Conservation (phyloP, 2,113 vertebrate genomes). For the Melanostigma gelatinosum region DNA sequence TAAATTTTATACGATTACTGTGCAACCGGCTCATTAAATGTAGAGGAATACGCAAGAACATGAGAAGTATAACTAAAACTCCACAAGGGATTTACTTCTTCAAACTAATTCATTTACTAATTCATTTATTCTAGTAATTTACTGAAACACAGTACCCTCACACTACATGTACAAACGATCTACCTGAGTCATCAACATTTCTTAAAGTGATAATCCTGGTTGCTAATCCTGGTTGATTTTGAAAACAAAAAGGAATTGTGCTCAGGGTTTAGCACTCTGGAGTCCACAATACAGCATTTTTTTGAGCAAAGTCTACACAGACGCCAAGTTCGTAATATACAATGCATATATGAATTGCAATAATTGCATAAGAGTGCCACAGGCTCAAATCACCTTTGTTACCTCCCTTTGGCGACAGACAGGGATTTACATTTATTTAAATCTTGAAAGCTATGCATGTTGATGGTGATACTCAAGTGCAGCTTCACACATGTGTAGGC, state of each 20-base stretch:
- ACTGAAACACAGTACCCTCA: no score
- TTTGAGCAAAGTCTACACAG: not conserved
- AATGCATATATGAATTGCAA: not conserved
- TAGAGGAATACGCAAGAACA: not conserved
- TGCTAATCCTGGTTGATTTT: not conserved
- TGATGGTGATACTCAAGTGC: no score
- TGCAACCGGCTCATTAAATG: not conserved
- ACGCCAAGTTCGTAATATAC: not conserved
- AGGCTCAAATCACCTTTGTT: not conserved
- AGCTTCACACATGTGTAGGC: no score
- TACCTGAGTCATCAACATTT: no score
- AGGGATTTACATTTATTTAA: not conserved
- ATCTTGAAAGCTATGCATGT: no score
- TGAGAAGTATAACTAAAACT: not conserved
- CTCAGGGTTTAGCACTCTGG: no score
- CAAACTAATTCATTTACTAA: no score
- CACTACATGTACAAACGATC: no score
- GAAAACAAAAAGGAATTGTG: no score
- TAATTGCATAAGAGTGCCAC: not conserved
- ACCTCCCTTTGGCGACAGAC: not conserved
- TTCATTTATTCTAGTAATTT: no score
- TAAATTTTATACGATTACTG: not conserved
- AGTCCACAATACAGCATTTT: no score
- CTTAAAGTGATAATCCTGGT: not conserved
- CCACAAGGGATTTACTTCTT: not conserved